These are phyloP conservation scores for Caenorhabditis angaria DNA, from an alignment of 2,888 invertebrate species.

Conservation along the genomic window DNA sequence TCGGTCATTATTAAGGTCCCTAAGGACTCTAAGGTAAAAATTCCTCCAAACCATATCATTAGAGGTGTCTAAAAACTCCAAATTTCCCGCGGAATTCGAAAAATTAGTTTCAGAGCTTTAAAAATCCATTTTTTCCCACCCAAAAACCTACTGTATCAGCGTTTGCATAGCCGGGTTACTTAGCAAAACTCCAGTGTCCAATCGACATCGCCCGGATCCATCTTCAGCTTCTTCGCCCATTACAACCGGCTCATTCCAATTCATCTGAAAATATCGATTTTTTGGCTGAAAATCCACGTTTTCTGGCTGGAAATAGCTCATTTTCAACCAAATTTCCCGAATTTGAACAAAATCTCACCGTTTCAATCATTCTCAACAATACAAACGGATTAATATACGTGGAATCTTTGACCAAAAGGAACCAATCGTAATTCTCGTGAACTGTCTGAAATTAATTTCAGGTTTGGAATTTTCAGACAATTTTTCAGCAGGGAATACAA, in stretches of 20 bases:
- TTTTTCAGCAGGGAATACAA: constrained; percentile 10
- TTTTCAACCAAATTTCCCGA: background rate
- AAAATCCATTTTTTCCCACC: background rate
- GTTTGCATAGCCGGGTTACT: constrained; percentile 86
- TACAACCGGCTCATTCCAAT: constrained; percentile 61
- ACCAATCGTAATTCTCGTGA: constrained; percentile 86
- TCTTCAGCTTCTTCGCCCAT: constrained; percentile 54
- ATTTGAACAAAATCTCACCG: constrained; percentile 34
- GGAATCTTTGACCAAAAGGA: constrained; percentile 85
- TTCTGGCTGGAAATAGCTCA: background rate
- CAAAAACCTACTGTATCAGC: constrained; percentile 75
- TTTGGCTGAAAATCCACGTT: background rate
- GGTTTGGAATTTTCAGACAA: background rate
- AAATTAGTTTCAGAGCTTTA: background rate
- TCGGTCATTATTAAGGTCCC: too few relatives aligned
- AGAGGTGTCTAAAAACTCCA: too few relatives aligned
- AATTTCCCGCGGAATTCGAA: too few relatives aligned
- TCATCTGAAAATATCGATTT: constrained; percentile 44
- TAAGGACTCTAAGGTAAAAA: too few relatives aligned
- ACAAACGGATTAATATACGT: constrained; percentile 85
- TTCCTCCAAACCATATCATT: too few relatives aligned
- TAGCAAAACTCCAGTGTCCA: constrained; percentile 86
- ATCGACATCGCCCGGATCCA: constrained; percentile 72
- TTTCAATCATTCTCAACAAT: constrained; percentile 79
- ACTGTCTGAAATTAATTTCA: constrained; percentile 64